Evolutionary conservation across 1,140 invertebrate species (phyloP), one percentile per base, ranked within the genome.

Genomic region (Oncopodura yosiiana): DNA sequence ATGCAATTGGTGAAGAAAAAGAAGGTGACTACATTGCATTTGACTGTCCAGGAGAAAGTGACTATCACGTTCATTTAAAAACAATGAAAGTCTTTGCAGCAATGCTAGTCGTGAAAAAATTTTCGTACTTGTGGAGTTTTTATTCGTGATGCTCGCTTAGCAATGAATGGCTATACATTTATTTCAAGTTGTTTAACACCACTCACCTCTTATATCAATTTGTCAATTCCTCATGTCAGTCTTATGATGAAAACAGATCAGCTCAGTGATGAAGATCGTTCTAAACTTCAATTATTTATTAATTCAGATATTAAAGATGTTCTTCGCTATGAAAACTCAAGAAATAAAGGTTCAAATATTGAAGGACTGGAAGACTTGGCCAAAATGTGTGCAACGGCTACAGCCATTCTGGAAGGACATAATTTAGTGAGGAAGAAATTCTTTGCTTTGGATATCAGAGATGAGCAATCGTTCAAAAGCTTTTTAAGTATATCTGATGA

Each of bases 301-400:
- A 56, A 46, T 36, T 60, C 58, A 0, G 58, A 60, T 26, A 53
- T 60, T 30, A 45, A 51, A 24, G 58, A 60, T 46, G 53, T 60
- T 8, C 49, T 60, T 11, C 24, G 58, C 2, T 60, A 56, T n/a
- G 58, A 60, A 36, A 60, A 60, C 34, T 27, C 36, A 26, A 8
- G 37, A 5, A 14, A 34, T 19, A 48, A 27, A 21, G 34, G 27
- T 27, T 43, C 19, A 2, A 45, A 45, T 16, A 11, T 29, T 3
- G 52, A 49, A 14, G 43, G 38, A 19, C 30, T 38, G 21, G 45
- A 49, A 51, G 8, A 27, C 14, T 30, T 60, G n/a, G 49, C 49
- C 14, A 51, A 55, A 52, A 30, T 49, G 1, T 38, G 32, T 24
- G 42, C 11, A 1, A 34, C 46, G n/a, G 55, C 55, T 3, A 24